Base-by-base conservation (phyloP, 2,113 vertebrate genomes). In the Ophiodon elongatus region DNA sequence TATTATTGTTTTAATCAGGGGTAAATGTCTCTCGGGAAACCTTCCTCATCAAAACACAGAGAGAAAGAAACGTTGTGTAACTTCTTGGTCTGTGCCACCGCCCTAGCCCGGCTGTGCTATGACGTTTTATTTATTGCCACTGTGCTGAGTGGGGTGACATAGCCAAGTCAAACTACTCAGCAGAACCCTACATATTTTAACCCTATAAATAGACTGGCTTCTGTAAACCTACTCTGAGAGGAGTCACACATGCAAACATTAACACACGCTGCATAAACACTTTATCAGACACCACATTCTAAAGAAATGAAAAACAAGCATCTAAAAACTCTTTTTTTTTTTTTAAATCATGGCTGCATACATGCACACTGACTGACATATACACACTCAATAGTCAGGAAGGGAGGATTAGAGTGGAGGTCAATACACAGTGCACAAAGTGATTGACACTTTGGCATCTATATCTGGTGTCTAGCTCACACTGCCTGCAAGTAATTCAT, bases 131-230 rank as follows among this genome's bases (percentile, higher is more conserved):
- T 89, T 90, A 88, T 87, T 67, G 76, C 86, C 67, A 0, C 75
- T 74, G 84, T 73, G 76, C 82, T 85, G 86, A 79, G 88, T 68
- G 27, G 70, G 76, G 80, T 82, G 85, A 89, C 86, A 89, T 31
- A 29, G 91, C 84, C 88, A 87, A 91, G 86, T 91, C 85, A 86
- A 89, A 91, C 88, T 85, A 75, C 88, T 91, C 89, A 73, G 92
- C 92, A 89, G 85, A 93, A 89, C 63, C 78, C 85, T 56, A 70
- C 92, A 80, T 92, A 82, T 92, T 89, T 91, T 29, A 69, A n/a
- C 27, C 52, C 80, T 90, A 91, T 89, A 86, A 92, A 93, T 94
- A 94, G 88, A 68, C 23, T 0, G 2, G 85, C 83, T 88, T 87
- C 91, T 90, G 89, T 89, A 92, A 92, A 86, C 88, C 70, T 68